Percentiles rank a stretch among this genome's conserved stretches.
phyloP scores from a whole-genome alignment of 2,797 vertebrate species.

The Sternarchorhynchus goeldii region DNA sequence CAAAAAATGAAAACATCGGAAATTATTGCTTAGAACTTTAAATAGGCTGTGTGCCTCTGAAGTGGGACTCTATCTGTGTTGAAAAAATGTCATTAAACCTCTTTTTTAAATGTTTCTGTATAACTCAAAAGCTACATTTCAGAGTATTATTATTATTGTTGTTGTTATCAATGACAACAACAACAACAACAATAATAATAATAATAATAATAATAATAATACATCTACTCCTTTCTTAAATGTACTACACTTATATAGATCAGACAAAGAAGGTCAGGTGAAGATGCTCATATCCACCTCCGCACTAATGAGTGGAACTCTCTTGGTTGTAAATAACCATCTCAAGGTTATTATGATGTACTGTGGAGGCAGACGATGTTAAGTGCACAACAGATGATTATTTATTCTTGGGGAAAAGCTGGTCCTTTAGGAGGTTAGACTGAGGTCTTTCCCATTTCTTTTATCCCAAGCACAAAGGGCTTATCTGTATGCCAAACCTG shows the following conservation, averaged over 20 bases:
- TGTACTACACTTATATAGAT: constrained; percentile 24
- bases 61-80: constrained; percentile 4
- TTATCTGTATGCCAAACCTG: neutral
- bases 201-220: too few relatives aligned
- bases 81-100: constrained; percentile 25
- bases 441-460: neutral
- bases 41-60: constrained; percentile 10
- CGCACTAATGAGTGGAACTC: constrained; percentile 46
- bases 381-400: constrained; percentile 13
- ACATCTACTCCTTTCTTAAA: neutral
- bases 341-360: constrained; percentile 40
- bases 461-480: neutral
- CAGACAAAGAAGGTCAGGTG: constrained; percentile 37
- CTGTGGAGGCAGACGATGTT: constrained; percentile 10
- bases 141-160: too few relatives aligned
- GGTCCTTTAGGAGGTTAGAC: neutral
- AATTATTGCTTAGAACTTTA: constrained; percentile 18
- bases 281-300: constrained; percentile 35
- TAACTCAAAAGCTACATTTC: neutral
- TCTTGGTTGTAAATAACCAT: constrained; percentile 49
- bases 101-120: constrained; percentile 16
- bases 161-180: too few relatives aligned
- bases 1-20: neutral
- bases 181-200: too few relatives aligned
- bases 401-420: constrained; percentile 12